Percentiles rank a stretch among this genome's conserved stretches.
phyloP scores from a whole-genome alignment of 2,113 vertebrate species.

The Psephotus haematonotus region DNA sequence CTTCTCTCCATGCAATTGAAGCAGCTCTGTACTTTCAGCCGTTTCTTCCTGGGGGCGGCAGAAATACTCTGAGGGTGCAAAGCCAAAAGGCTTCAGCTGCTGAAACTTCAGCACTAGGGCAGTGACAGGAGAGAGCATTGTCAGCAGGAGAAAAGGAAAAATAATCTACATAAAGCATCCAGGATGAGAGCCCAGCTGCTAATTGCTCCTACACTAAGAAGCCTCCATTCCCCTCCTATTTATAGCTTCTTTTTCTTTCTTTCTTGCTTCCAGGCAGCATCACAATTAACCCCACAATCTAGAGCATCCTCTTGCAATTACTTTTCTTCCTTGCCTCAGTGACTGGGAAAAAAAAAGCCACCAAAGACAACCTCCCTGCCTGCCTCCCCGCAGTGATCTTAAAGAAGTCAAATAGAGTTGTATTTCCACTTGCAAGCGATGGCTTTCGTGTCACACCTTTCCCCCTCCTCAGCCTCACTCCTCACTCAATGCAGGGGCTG shows the following conservation, averaged over 20 bases:
- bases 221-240: constrained; percentile 53
- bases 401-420: constrained; percentile 35
- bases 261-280: constrained; percentile 30
- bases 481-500: not conserved
- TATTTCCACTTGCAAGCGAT: not conserved
- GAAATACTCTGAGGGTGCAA: not conserved
- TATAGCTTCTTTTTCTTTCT: constrained; percentile 34
- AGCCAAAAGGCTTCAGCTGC: not conserved
- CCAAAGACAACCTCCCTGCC: not conserved
- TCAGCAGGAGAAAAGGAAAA: constrained; percentile 3
- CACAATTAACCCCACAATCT: constrained; percentile 46
- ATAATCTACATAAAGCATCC: constrained; percentile 10
- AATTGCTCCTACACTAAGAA: constrained; percentile 50
- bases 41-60: not conserved
- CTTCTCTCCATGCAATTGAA: not conserved
- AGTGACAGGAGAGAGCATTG: constrained; percentile 20
- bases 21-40: not conserved
- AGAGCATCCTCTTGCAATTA: constrained; percentile 38
- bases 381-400: not conserved
- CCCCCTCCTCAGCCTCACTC: not conserved
- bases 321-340: not conserved
- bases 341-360: not conserved
- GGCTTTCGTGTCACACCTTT: not conserved
- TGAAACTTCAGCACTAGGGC: constrained; percentile 42
- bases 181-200: constrained; percentile 61